phyloP scores from a whole-genome alignment of 2,113 vertebrate species.

The Kobus ellipsiprymnus region DNA sequence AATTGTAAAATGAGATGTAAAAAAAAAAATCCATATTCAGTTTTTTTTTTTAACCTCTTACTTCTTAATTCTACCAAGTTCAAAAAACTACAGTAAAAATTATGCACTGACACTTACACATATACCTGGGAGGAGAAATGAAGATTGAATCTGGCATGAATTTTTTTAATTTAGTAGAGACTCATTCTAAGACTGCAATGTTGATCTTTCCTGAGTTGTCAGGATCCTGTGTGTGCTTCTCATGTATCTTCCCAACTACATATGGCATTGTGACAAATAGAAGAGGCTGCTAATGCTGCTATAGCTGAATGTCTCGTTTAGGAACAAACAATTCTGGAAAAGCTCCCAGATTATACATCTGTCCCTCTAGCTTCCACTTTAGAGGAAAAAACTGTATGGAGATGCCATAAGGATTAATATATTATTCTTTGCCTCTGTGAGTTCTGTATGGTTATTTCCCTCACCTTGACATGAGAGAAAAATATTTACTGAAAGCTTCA shows the following conservation, averaged over 20 bases:
- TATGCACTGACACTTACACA: not conserved
- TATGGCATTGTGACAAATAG: slow-evolving; percentile 22
- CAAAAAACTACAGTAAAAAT: not conserved
- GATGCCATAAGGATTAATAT: not conserved
- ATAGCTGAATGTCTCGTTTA: slow-evolving; percentile 40
- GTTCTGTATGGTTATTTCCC: not conserved
- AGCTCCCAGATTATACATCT: slow-evolving; percentile 49
- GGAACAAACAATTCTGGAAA: slow-evolving; percentile 60
- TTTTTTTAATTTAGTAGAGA: not conserved
- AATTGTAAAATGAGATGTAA: not conserved
- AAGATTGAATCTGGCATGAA: not conserved
- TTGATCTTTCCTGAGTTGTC: slow-evolving; percentile 3
- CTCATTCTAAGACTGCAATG: not conserved
- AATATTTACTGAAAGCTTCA: slow-evolving; percentile 1
- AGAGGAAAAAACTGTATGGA: slow-evolving; percentile 36
- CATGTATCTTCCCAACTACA: slow-evolving; percentile 29
- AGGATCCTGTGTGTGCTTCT: slow-evolving; percentile 11
- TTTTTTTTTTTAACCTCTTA: not conserved
- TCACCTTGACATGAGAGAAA: slow-evolving; percentile 37
- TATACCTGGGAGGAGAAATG: not conserved
- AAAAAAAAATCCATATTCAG: not conserved
- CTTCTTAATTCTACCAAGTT: not conserved
- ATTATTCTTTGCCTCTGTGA: slow-evolving; percentile 3
- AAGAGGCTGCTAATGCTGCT: slow-evolving; percentile 35
- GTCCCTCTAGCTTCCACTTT: slow-evolving; percentile 35